Base-by-base conservation (phyloP, 2,797 vertebrate species). In the Tiaroga cobitis region DNA sequence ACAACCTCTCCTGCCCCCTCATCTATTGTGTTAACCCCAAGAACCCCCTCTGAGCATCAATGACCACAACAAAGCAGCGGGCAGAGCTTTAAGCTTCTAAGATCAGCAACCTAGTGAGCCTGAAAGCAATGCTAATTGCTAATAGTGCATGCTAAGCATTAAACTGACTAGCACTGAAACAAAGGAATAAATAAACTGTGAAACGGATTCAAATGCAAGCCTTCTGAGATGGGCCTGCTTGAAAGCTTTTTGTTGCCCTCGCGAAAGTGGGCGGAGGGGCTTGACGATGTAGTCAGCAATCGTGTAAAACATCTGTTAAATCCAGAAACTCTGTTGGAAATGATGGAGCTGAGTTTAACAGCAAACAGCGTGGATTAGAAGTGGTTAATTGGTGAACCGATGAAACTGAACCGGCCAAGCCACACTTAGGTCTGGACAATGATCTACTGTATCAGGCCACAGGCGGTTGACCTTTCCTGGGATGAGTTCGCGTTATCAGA, bases 161-260 rank as follows among this genome's bases (percentile, higher is more conserved):
- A 95, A 95, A 95, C 94, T 94, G 94, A 95, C 94, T 94, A 94
- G 94, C 91, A 91, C 93, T 94, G 93, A 95, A 95, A 96, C 95
- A 96, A 96, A 95, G 93, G 95, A 94, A 95, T 95, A 95, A 96
- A 96, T 96, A 96, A 96, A 95, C 95, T 94, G 94, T 95, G 94
- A 94, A 96, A 95, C 93, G 91, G 92, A 95, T 95, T 95, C 92
- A 94, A 93, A 95, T 94, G 92, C 91, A 90, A 41, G 84, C 90
- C 92, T 87, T 93, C 92, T 94, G 92, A 95, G 92, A 93, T 92
- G 94, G 91, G 92, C 89, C 93, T 91, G 93, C 93, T 43, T 78
- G 92, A 92, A 94, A 95, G 95, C 93, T 94, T 93, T 93, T 95
- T 94, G 91, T 88, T 86, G 79, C 72, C 74, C 84, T 87, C 21